Evolutionary conservation across 2,888 invertebrate genomes (phyloP).

Genomic region (Synergus itoensis): DNA sequence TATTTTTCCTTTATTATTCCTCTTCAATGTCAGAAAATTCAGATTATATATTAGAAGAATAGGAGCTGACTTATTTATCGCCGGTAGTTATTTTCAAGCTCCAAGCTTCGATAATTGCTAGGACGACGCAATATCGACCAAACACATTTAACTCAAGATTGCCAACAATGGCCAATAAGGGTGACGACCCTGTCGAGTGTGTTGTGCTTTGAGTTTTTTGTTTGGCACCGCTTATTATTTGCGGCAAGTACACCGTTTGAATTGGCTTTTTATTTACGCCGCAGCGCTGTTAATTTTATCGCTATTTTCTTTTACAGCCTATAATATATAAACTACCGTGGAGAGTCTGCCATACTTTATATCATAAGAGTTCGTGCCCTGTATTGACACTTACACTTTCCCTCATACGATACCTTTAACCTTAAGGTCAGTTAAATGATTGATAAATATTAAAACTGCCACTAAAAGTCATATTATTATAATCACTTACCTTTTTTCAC

Average conservation of each 20-base stretch:
- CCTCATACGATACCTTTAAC: no score
- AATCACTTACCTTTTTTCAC: no score
- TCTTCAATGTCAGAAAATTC: not conserved
- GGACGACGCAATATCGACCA: conserved; percentile 20
- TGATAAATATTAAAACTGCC: no score
- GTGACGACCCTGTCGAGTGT: conserved; percentile 13
- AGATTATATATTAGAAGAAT: not conserved
- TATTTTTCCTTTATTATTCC: not conserved
- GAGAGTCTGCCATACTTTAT: not conserved
- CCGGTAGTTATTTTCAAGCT: not conserved
- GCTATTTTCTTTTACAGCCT: conserved; percentile 6
- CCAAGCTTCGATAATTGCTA: conserved; percentile 17
- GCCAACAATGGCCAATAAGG: conserved; percentile 26
- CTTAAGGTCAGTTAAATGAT: no score
- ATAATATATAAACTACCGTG: conserved; percentile 3
- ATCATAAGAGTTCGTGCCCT: not conserved
- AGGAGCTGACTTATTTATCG: not conserved
- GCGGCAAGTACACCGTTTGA: conserved; percentile 5
- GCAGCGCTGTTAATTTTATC: conserved; percentile 21
- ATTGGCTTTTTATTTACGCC: conserved; percentile 31
- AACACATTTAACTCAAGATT: conserved; percentile 40
- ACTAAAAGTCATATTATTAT: not conserved
- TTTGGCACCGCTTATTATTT: not conserved
- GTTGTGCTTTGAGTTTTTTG: not conserved
- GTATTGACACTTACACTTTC: not conserved